Conservation (phyloP, 2,113 vertebrate species). For the Pelobates fuscus region DNA sequence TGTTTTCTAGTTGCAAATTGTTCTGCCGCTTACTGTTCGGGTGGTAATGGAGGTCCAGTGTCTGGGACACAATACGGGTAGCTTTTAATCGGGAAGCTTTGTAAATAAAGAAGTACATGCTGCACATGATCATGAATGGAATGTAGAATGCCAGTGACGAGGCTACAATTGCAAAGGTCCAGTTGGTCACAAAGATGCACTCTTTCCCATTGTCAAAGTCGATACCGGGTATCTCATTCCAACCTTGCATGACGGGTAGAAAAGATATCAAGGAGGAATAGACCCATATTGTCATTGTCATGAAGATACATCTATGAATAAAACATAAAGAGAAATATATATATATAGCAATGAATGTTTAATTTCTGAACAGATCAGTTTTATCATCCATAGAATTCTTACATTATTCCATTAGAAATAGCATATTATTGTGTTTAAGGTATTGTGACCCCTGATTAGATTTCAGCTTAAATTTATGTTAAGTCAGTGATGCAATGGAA, state of each 20-base stretch:
- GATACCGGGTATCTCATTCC: constrained; percentile 69
- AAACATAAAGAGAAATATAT: background rate
- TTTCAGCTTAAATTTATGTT: no score
- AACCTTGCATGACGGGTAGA: constrained; percentile 70
- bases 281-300: constrained; percentile 68
- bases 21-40: constrained; percentile 69
- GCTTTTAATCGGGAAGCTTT: constrained; percentile 67
- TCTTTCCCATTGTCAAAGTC: constrained; percentile 61
- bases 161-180: constrained; percentile 69
- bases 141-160: constrained; percentile 67
- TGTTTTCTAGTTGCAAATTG: constrained; percentile 77
- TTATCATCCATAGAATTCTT: no score
- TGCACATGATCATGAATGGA: constrained; percentile 69
- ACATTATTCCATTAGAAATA: no score
- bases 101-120: constrained; percentile 74
- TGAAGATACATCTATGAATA: constrained; percentile 62
- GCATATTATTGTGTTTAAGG: no score
- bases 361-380: constrained; percentile 18
- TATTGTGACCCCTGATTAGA: no score
- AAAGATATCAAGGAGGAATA: constrained; percentile 72
- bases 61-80: constrained; percentile 65
- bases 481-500: no score
- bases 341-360: background rate
- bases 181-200: constrained; percentile 71
- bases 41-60: constrained; percentile 70